phyloP scores from a whole-genome alignment of 2,113 vertebrate species.

The Sorex araneus region DNA sequence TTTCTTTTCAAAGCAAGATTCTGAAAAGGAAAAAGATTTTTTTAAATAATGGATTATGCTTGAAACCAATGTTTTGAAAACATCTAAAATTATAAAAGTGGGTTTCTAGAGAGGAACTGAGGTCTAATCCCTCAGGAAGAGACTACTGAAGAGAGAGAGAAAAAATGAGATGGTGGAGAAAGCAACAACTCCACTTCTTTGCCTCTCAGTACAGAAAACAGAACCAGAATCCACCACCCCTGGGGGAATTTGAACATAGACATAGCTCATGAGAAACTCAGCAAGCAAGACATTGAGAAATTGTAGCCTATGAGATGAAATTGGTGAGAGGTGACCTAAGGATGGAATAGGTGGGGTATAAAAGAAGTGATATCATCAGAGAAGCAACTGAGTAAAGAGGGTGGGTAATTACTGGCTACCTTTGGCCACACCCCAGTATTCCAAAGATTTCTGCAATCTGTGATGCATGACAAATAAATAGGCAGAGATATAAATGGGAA shows the following conservation, averaged over 20 bases:
- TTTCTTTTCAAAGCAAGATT: constrained; percentile 69
- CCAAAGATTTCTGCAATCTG: neutral
- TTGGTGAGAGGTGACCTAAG: neutral
- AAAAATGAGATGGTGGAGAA: neutral
- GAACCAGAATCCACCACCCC: neutral
- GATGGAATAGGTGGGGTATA: neutral
- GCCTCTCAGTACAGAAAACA: neutral
- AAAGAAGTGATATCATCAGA: neutral
- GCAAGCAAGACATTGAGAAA: neutral
- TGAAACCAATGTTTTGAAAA: neutral
- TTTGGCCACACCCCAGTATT: neutral
- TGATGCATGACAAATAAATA: neutral
- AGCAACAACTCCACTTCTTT: neutral
- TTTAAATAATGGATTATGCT: neutral
- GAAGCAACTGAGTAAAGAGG: neutral
- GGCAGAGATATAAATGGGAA: neutral
- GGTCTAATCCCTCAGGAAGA: neutral
- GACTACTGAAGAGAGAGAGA: too few species aligned
- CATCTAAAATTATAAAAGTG: neutral
- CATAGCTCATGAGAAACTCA: neutral
- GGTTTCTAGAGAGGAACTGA: neutral
- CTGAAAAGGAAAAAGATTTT: constrained; percentile 54
- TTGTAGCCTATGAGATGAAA: neutral
- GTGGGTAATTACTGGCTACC: neutral
- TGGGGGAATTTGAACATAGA: neutral